A percentile compares a stretch with the other conserved stretches of the same genome.
Evolutionary conservation across 2,888 invertebrate species (phyloP).

Genomic region (Eilema sororculum): DNA sequence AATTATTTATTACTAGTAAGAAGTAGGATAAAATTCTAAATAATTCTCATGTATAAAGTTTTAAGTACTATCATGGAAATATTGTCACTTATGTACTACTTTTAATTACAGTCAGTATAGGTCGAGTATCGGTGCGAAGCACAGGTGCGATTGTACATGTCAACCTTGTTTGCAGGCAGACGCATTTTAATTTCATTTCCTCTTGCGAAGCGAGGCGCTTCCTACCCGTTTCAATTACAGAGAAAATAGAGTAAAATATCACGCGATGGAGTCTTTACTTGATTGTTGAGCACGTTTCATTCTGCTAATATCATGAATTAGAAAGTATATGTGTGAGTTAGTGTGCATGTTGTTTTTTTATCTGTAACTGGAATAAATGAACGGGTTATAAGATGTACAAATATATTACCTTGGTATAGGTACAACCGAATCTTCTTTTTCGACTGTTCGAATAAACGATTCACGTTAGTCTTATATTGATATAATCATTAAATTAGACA

Average conservation of each 20-base stretch:
- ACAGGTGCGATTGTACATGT: conserved; percentile 59
- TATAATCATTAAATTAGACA: no score
- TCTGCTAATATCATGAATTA: not conserved
- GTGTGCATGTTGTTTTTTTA: not conserved
- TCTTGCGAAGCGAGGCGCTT: conserved; percentile 52
- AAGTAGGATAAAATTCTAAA: no score
- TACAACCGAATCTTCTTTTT: no score
- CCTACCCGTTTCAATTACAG: conserved; percentile 68
- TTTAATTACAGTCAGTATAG: conserved; percentile 9
- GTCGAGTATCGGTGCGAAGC: conserved; percentile 24
- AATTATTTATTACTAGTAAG: no score
- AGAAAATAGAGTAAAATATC: conserved; percentile 54
- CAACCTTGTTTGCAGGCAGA: conserved; percentile 51
- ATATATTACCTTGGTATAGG: no score
- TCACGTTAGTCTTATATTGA: no score
- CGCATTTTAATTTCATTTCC: conserved; percentile 77
- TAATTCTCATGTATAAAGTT: no score
- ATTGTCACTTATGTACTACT: no score
- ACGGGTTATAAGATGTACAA: no score
- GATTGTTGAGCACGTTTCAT: conserved; percentile 9
- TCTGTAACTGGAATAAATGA: no score
- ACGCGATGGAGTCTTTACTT: conserved; percentile 33
- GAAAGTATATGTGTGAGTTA: not conserved
- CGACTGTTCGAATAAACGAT: no score
- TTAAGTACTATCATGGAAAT: no score